Evolutionary conservation across 2,888 invertebrate genomes (phyloP).

Genomic region (Orchestes rusci): DNA sequence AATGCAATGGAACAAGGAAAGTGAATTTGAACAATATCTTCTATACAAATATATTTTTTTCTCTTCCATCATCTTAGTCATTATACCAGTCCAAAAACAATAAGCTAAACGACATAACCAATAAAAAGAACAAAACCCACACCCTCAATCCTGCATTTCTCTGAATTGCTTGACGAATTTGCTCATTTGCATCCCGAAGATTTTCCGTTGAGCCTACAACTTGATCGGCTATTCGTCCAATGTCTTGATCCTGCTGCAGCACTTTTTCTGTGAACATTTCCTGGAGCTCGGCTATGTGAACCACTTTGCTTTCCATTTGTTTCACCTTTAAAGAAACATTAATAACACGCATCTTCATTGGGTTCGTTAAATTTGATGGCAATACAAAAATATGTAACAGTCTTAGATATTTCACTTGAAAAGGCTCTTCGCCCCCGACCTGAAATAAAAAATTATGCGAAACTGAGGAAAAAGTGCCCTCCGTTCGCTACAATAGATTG

Average conservation of each 20-base stretch:
- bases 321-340: conserved; percentile 13
- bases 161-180: conserved; percentile 94
- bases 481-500: no score
- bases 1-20: no score
- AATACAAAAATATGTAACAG: no score
- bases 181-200: conserved; percentile 93
- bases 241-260: conserved; percentile 86
- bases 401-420: no score
- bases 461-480: no score
- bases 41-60: not conserved
- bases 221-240: conserved; percentile 81
- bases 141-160: conserved; percentile 92
- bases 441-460: no score
- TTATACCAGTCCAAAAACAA: conserved; percentile 99
- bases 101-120: conserved; percentile 93
- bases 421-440: no score
- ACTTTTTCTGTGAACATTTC: conserved; percentile 96
- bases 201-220: conserved; percentile 92
- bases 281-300: conserved; percentile 92
- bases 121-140: conserved; percentile 88
- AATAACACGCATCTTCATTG: no score
- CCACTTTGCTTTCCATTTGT: conserved; percentile 85
- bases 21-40: no score
- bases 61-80: conserved; percentile 52
- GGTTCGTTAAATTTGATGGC: no score